Base-by-base conservation (phyloP, 2,113 vertebrate genomes). In the Oncorhynchus keta region DNA sequence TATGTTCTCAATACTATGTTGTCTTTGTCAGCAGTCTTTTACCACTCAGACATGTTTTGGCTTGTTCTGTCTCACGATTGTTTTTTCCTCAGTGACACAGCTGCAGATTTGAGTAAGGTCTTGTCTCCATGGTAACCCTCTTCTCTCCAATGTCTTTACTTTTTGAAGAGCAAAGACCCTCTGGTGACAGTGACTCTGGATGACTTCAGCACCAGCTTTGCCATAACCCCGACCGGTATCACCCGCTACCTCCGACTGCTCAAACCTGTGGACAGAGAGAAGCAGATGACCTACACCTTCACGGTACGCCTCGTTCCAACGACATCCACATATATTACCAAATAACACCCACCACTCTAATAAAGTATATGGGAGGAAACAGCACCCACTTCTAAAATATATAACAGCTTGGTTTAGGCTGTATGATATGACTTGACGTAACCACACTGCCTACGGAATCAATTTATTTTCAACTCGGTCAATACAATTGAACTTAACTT, bases 191-290 rank as follows among this genome's bases (percentile, higher is more conserved):
- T 98, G 82, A 95, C 95, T 24, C 84, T 97, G 84, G 93, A 94
- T 0, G 94, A 95, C 73, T 97, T 96, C 87, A 93, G 77, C 1
- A 84, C 93, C 0, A 81, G 97, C 81, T 99, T 98, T 84, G 87
- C 91, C 4, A 90, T 98, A 87, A 97, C 96, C 0, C 90, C 89
- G 20, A 87, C 92, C 8, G 97, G 97, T 66, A 94, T 98, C 89
- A 95, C 92, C 62, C 98, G 97, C 81, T 96, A 95, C 93, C 94
- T 99, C 82, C 97, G 90, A 49, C 93, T 99, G 55, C 95, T 97
- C 79, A 95, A 95, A 71, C 97, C 97, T 0, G 95, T 99, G 81
- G 98, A 99, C 90, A 94, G 98, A 73, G 98, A 99, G 84, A 90
- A 81, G 57, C 95, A 98, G 88, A 94, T 95, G 77, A 89, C 92